A percentile compares a stretch with the other conserved stretches of the same genome.
These are phyloP conservation scores for Stictonetta naevosa DNA, from an alignment of 2,113 vertebrate species.

Conservation along the genomic window DNA sequence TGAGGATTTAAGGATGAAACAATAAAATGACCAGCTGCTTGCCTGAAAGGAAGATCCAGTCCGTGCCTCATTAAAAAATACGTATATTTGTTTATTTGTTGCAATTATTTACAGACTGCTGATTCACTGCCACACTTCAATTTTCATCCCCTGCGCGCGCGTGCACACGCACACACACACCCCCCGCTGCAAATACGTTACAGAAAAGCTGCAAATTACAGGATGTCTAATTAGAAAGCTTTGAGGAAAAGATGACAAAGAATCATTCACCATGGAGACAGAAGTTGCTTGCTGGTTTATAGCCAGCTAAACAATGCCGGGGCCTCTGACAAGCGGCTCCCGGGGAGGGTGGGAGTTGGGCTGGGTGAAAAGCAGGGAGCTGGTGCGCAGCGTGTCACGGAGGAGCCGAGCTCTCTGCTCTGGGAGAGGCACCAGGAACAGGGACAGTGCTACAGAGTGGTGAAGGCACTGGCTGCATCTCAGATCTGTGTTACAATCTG, in stretches of 20 bases:
- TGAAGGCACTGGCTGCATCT: not conserved
- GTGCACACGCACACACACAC: not conserved
- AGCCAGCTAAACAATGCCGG: conserved; percentile 69
- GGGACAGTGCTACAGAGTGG: not conserved
- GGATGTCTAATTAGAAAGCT: conserved; percentile 76
- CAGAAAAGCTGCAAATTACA: conserved; percentile 71
- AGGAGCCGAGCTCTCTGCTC: not conserved
- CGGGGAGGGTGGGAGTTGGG: conserved; percentile 48
- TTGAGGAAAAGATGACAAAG: conserved; percentile 77
- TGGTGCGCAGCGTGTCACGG: not conserved
- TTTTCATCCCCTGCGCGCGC: conserved; percentile 11
- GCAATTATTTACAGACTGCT: conserved; percentile 55
- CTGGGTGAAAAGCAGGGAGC: not conserved
- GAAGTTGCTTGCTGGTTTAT: conserved; percentile 68
- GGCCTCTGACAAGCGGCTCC: conserved; percentile 64
- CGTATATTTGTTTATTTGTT: conserved; percentile 26
- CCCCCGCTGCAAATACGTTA: conserved; percentile 7
- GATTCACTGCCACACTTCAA: conserved; percentile 50
- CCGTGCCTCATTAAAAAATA: not conserved
- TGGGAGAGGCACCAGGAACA: not conserved
- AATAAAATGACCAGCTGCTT: conserved; percentile 23
- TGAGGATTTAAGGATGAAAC: conserved; percentile 14
- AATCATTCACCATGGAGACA: conserved; percentile 76
- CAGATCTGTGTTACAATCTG: not conserved
- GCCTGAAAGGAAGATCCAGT: not conserved